A percentile compares a stretch with the other conserved stretches of the same genome.
These are phyloP conservation scores for Natator depressus DNA, from an alignment of 2,113 vertebrate genomes.

Conservation along the genomic window DNA sequence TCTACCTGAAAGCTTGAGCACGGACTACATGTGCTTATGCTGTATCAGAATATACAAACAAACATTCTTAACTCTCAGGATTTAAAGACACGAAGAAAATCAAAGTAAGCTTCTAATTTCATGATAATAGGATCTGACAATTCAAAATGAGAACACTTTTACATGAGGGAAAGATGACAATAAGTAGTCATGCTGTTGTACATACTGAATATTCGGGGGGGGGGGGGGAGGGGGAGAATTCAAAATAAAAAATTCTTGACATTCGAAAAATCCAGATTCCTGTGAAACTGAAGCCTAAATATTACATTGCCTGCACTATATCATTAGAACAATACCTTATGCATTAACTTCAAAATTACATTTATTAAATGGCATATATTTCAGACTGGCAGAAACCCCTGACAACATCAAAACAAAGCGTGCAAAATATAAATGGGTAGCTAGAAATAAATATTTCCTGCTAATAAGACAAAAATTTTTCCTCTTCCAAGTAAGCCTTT, in stretches of 20 bases:
- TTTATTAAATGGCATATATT: slow-evolving; percentile 32
- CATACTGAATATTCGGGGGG: not conserved
- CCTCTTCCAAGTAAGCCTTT: not conserved
- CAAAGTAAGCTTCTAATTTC: not conserved
- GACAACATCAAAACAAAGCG: slow-evolving; percentile 23
- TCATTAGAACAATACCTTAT: not conserved
- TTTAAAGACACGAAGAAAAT: not conserved
- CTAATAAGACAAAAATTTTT: not conserved
- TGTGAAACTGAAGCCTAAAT: slow-evolving; percentile 42
- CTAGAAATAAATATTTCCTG: slow-evolving; percentile 61
- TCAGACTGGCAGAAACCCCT: slow-evolving; percentile 8
- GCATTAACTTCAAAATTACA: slow-evolving; percentile 22
- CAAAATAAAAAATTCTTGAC: slow-evolving; percentile 15
- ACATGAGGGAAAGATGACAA: not conserved
- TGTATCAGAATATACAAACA: not conserved
- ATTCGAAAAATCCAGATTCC: not conserved
- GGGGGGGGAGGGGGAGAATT: not conserved
- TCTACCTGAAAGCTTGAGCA: not conserved
- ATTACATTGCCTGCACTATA: not conserved
- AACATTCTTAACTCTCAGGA: not conserved
- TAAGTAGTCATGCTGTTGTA: not conserved
- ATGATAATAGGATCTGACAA: not conserved
- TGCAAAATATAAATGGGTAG: slow-evolving; percentile 33
- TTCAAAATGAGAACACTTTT: not conserved
- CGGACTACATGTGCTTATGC: not conserved